Evolutionary conservation across 2,888 invertebrate genomes (phyloP).

Genomic region (Parnassius glacialis): DNA sequence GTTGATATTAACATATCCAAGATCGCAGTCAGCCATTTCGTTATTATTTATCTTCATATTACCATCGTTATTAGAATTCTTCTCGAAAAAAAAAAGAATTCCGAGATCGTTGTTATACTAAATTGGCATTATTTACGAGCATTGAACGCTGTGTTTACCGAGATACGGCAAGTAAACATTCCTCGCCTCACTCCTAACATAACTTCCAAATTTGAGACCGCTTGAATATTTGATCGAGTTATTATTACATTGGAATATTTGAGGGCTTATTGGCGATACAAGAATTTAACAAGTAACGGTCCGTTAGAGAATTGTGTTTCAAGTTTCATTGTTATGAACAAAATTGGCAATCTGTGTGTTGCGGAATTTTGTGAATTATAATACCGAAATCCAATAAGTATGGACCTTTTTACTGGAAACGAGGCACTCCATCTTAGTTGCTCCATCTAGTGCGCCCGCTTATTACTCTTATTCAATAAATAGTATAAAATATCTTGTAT

Average conservation of each 20-base stretch:
- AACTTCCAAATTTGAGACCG: slow-evolving; percentile 30
- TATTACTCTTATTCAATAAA: too few relatives aligned
- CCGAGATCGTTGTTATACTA: slow-evolving; percentile 27
- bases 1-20: too few relatives aligned
- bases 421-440: too few relatives aligned
- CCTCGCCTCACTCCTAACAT: slow-evolving; percentile 29
- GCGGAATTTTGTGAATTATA: not conserved
- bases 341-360: too few relatives aligned
- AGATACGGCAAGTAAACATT: slow-evolving; percentile 35
- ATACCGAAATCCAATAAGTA: too few relatives aligned
- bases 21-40: not conserved
- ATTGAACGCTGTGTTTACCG: slow-evolving; percentile 29
- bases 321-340: too few relatives aligned
- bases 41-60: not conserved
- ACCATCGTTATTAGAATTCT: not conserved
- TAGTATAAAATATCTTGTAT: too few relatives aligned
- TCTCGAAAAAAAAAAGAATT: slow-evolving; percentile 22
- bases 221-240: slow-evolving; percentile 24
- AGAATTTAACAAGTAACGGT: slow-evolving; percentile 12
- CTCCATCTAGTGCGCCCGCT: too few relatives aligned
- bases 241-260: slow-evolving; percentile 20
- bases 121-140: slow-evolving; percentile 32
- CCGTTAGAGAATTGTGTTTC: not conserved
- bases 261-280: slow-evolving; percentile 7
- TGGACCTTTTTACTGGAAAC: too few relatives aligned